Evolutionary conservation across 2,797 vertebrate species (phyloP).

Genomic region (Sebastes itinus): DNA sequence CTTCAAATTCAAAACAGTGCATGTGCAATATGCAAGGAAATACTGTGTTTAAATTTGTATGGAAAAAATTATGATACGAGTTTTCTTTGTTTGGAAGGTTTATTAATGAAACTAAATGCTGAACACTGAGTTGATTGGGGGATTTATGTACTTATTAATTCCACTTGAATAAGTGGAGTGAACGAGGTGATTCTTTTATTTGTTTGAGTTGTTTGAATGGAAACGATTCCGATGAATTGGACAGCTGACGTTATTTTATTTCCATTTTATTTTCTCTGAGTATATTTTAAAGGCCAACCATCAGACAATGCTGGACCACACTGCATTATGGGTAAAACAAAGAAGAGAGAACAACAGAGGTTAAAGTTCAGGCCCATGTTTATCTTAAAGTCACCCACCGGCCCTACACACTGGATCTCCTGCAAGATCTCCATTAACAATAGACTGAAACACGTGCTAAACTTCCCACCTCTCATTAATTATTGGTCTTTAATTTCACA

Average conservation of each 20-base stretch:
- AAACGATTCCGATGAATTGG: background rate
- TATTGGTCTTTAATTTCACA: slow-evolving; percentile 80
- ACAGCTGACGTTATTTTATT: background rate
- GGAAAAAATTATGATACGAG: background rate
- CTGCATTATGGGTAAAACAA: background rate
- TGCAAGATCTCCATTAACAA: slow-evolving; percentile 67
- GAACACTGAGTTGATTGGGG: background rate
- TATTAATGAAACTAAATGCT: background rate
- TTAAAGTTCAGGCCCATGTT: slow-evolving; percentile 39
- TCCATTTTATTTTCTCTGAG: background rate
- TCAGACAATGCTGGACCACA: background rate
- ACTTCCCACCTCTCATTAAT: slow-evolving; percentile 80
- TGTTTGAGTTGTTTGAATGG: background rate
- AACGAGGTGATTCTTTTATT: background rate
- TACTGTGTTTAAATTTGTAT: background rate
- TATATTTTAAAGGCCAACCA: background rate
- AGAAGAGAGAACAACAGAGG: background rate
- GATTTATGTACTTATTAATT: background rate
- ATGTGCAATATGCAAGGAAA: background rate
- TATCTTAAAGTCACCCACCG: slow-evolving; percentile 48
- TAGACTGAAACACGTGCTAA: slow-evolving; percentile 80
- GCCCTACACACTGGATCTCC: slow-evolving; percentile 41
- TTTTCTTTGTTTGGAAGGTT: background rate
- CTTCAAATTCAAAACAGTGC: background rate
- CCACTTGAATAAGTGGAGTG: background rate